A percentile compares a stretch with the other conserved stretches of the same genome.
Conservation (phyloP, 2,888 invertebrate genomes). For the Polydrusus pterygomalis region DNA sequence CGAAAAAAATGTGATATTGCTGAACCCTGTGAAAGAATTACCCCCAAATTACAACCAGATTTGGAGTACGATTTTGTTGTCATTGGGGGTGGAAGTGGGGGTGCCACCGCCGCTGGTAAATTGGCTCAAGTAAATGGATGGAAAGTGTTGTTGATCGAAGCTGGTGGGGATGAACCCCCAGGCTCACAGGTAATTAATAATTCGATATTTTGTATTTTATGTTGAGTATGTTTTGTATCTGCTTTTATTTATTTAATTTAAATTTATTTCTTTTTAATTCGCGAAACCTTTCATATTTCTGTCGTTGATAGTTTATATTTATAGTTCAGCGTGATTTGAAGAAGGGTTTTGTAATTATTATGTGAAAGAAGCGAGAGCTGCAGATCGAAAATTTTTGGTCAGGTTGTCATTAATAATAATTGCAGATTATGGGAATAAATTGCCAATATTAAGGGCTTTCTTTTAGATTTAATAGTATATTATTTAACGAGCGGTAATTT, state of each 20-base stretch:
- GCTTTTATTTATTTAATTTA: not conserved
- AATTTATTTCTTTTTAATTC: too few species aligned
- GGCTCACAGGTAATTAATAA: slow-evolving; percentile 70
- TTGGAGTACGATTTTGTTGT: slow-evolving; percentile 80
- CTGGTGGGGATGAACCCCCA: slow-evolving; percentile 82
- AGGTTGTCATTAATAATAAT: too few species aligned
- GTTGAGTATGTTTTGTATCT: not conserved
- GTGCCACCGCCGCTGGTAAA: slow-evolving; percentile 78
- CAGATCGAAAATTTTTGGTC: too few species aligned
- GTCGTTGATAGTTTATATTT: too few species aligned
- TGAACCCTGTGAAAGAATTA: slow-evolving; percentile 78
- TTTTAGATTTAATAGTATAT: too few species aligned
- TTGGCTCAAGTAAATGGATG: slow-evolving; percentile 79
- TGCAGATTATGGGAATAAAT: too few species aligned
- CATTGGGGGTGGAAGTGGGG: slow-evolving; percentile 80
- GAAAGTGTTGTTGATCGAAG: slow-evolving; percentile 83
- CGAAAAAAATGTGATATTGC: slow-evolving; percentile 76
- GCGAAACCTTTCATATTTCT: too few species aligned
- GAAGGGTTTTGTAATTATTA: too few species aligned
- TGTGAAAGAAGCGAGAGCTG: too few species aligned
- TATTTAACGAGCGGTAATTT: too few species aligned
- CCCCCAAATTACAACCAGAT: slow-evolving; percentile 71
- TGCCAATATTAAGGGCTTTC: too few species aligned
- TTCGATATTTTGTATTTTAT: not conserved
- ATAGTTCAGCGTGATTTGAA: too few species aligned